phyloP scores from a whole-genome alignment of 2,888 invertebrate species.

The Lucinisca nassula region DNA sequence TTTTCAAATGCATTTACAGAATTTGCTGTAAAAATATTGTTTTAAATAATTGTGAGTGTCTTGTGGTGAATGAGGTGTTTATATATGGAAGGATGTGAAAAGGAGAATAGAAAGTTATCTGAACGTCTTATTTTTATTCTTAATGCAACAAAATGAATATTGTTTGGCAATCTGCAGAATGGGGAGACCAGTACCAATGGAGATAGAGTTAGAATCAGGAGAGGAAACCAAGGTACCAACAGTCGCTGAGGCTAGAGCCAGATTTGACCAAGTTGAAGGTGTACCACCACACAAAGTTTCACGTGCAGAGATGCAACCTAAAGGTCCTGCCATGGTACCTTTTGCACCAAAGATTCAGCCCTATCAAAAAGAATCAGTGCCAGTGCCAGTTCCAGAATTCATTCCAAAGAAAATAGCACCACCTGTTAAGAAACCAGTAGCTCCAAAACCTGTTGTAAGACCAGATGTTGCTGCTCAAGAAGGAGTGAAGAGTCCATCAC shows the following conservation, averaged over 20 bases:
- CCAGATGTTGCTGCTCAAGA: constrained; percentile 12
- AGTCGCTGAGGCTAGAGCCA: constrained; percentile 78
- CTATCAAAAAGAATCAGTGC: constrained; percentile 21
- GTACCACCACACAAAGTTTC: constrained; percentile 59
- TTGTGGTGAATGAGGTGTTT: too few relatives aligned
- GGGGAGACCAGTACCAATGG: constrained; percentile 62
- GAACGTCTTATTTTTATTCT: too few relatives aligned
- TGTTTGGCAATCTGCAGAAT: constrained; percentile 40
- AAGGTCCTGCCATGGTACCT: constrained; percentile 52
- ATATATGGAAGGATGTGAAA: too few relatives aligned
- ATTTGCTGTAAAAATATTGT: too few relatives aligned
- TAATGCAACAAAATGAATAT: too few relatives aligned
- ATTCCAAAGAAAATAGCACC: constrained; percentile 62
- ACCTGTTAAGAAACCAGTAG: constrained; percentile 52
- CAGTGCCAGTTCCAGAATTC: constrained; percentile 48
- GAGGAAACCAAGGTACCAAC: constrained; percentile 76
- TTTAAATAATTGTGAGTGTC: too few relatives aligned
- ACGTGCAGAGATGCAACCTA: constrained; percentile 63
- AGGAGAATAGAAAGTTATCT: too few relatives aligned
- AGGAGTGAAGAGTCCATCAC: constrained; percentile 17
- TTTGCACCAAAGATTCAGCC: constrained; percentile 29
- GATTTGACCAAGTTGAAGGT: constrained; percentile 73
- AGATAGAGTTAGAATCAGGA: constrained; percentile 67
- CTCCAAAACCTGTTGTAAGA: constrained; percentile 34
- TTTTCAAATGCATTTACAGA: too few relatives aligned